Conservation (phyloP, 1,140 invertebrate genomes). For the Drosophila dunni region DNA sequence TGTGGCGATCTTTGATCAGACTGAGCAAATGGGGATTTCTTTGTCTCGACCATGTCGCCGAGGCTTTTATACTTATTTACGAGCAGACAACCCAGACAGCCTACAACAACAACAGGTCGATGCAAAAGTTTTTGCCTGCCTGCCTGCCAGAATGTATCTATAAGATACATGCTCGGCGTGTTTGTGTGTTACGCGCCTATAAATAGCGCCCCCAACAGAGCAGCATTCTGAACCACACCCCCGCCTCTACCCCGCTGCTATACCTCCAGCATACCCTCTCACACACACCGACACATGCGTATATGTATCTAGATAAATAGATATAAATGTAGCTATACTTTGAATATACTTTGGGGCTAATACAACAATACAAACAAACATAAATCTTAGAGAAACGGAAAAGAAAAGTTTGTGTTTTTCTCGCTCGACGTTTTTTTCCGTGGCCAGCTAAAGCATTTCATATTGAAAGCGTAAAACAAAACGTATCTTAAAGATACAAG, state of each 20-base stretch:
- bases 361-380: constrained; percentile 56
- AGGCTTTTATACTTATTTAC: constrained; percentile 60
- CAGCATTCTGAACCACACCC: constrained; percentile 34
- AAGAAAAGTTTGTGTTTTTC: constrained; percentile 12
- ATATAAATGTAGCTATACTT: constrained; percentile 28
- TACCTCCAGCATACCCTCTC: constrained; percentile 29
- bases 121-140: constrained; percentile 52
- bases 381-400: constrained; percentile 55
- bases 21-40: constrained; percentile 55
- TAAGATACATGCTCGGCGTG: constrained; percentile 69
- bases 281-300: constrained; percentile 17
- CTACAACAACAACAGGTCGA: constrained; percentile 47
- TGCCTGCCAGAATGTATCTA: constrained; percentile 66
- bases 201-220: constrained; percentile 70
- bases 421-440: constrained; percentile 7
- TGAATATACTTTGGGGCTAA: constrained; percentile 57
- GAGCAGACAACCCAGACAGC: constrained; percentile 62
- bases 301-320: constrained; percentile 8
- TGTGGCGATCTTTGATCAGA: constrained; percentile 51
- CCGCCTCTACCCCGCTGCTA: no score
- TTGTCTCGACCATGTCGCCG: constrained; percentile 71
- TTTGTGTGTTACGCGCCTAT: constrained; percentile 71
- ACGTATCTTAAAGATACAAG: constrained; percentile 26
- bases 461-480: background rate
- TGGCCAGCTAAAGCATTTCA: background rate